phyloP scores from a whole-genome alignment of 2,797 vertebrate genomes.

The Thripadectes ignobilis region DNA sequence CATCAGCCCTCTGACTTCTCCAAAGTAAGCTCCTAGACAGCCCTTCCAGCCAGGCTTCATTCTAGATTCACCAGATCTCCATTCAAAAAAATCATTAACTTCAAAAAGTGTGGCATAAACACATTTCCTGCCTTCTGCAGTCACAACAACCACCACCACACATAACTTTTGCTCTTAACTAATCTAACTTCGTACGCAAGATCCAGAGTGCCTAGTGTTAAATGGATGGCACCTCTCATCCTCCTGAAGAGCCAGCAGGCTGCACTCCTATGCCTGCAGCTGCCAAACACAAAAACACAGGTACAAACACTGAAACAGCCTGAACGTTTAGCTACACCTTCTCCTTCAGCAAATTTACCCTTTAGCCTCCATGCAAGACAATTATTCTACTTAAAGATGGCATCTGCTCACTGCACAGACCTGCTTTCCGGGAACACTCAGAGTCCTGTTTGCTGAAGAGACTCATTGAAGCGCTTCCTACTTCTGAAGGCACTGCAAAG shows the following conservation, averaged over 20 bases:
- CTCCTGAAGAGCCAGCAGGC: background rate
- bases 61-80: background rate
- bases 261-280: background rate
- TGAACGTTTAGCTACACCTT: background rate
- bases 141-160: background rate
- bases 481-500: accelerated
- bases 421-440: accelerated
- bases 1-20: background rate
- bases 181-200: accelerated
- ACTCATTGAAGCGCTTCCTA: background rate
- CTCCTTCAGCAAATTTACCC: background rate
- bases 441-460: accelerated
- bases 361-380: background rate
- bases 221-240: background rate
- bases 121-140: background rate
- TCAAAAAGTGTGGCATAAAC: background rate
- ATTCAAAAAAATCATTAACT: background rate
- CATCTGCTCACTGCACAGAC: background rate
- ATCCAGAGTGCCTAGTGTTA: accelerated
- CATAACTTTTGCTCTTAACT: background rate
- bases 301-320: background rate
- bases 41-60: background rate
- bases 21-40: background rate
- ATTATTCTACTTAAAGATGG: accelerated
- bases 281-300: background rate